These are phyloP conservation scores for Amiota communis DNA, from an alignment of 2,888 invertebrate species.

Conservation along the genomic window DNA sequence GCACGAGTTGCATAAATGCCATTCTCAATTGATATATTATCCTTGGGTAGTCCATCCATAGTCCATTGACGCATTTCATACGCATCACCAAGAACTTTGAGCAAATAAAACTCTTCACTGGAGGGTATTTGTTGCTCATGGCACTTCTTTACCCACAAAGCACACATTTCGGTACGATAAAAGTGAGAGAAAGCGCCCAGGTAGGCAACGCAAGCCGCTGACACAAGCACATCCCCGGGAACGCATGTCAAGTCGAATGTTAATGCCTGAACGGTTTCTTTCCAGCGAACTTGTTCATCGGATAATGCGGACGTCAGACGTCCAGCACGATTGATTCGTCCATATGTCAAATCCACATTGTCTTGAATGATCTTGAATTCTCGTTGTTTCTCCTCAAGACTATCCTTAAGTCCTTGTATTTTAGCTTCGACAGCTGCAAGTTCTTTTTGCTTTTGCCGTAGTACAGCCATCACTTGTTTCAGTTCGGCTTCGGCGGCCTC, in stretches of 20 bases:
- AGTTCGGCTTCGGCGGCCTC: conserved; percentile 85
- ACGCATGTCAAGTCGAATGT: conserved; percentile 81
- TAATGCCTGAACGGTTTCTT: conserved; percentile 80
- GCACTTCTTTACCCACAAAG: conserved; percentile 81
- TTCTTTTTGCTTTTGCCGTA: conserved; percentile 86
- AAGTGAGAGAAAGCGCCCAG: conserved; percentile 89
- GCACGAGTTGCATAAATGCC: conserved; percentile 90
- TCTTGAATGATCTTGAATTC: conserved; percentile 84
- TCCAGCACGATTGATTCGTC: conserved; percentile 86
- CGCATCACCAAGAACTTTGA: conserved; percentile 84
- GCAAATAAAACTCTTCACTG: conserved; percentile 80
- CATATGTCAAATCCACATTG: conserved; percentile 84
- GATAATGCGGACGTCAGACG: conserved; percentile 88
- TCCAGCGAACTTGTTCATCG: conserved; percentile 91
- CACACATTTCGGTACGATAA: conserved; percentile 81
- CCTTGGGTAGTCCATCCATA: conserved; percentile 89
- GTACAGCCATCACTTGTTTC: conserved; percentile 82
- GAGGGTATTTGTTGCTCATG: conserved; percentile 80
- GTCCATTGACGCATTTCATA: conserved; percentile 93
- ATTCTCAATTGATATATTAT: conserved; percentile 91
- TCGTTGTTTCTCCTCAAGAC: conserved; percentile 81
- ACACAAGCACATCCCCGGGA: conserved; percentile 89
- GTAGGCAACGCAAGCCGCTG: conserved; percentile 91
- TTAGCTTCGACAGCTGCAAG: conserved; percentile 87
- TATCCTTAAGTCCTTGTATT: conserved; percentile 73